Conservation (phyloP, 2,113 vertebrate species). For the Notothenia rossii region DNA sequence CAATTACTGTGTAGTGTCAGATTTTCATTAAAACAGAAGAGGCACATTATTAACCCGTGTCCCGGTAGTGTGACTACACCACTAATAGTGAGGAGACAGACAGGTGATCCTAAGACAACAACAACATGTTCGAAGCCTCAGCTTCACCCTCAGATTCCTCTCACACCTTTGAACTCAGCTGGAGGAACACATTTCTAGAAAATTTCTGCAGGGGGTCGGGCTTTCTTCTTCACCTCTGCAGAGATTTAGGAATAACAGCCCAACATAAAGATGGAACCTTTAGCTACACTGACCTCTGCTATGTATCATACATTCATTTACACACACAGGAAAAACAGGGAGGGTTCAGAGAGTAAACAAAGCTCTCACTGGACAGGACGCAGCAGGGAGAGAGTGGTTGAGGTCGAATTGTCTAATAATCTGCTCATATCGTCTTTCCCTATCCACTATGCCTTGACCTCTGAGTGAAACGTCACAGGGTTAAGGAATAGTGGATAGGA, state of each 20-base stretch:
- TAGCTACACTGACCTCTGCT: slow-evolving; percentile 33
- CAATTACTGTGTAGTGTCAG: background rate
- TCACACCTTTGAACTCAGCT: slow-evolving; percentile 59
- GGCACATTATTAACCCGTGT: slow-evolving; percentile 10
- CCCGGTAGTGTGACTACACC: background rate
- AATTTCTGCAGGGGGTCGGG: slow-evolving; percentile 32
- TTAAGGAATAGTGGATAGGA: too few species aligned
- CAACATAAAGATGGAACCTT: slow-evolving; percentile 28
- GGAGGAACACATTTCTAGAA: slow-evolving; percentile 46
- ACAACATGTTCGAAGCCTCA: slow-evolving; percentile 56
- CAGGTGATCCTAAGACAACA: slow-evolving; percentile 42
- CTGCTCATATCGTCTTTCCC: too few species aligned
- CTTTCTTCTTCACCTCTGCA: slow-evolving; percentile 51
- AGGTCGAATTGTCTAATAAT: too few species aligned
- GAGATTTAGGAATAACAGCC: slow-evolving; percentile 33
- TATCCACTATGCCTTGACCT: too few species aligned
- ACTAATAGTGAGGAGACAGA: background rate
- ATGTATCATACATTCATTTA: slow-evolving; percentile 19
- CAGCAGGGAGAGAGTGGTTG: background rate
- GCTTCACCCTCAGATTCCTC: slow-evolving; percentile 37
- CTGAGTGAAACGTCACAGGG: too few species aligned
- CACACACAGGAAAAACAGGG: slow-evolving; percentile 7
- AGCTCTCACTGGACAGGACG: background rate
- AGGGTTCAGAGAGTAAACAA: slow-evolving; percentile 22
- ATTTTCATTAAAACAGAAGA: background rate